Conservation (phyloP, 1,140 invertebrate species). For the Bombus superbus region DNA sequence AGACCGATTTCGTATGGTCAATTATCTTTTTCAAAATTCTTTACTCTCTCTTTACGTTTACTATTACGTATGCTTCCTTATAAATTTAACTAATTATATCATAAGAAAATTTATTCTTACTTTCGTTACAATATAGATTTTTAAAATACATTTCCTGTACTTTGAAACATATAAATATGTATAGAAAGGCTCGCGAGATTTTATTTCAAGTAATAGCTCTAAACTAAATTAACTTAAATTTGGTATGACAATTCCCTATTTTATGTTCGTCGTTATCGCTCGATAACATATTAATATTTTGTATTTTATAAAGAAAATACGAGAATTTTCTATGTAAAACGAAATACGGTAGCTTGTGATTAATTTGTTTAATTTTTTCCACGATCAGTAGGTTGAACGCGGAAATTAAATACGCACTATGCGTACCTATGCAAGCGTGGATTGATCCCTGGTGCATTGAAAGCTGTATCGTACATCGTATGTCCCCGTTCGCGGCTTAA, state of each 20-base stretch:
- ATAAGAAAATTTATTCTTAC: neutral
- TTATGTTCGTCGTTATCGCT: too few species aligned
- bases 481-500: slow-evolving; percentile 41
- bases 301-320: neutral
- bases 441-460: slow-evolving; percentile 49
- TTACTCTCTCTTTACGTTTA: neutral
- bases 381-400: neutral
- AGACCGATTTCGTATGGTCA: too few species aligned
- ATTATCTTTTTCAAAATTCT: slow-evolving; percentile 2
- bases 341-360: neutral
- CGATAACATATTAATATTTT: neutral
- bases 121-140: neutral
- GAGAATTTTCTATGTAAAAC: neutral
- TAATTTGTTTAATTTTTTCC: neutral
- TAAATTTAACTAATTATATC: neutral
- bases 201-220: neutral
- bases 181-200: too few species aligned
- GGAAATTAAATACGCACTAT: slow-evolving; percentile 43
- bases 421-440: slow-evolving; percentile 39
- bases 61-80: neutral
- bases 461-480: slow-evolving; percentile 54
- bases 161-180: too few species aligned
- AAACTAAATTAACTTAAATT: neutral
- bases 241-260: neutral
- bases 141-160: neutral